These are phyloP conservation scores for Trematomus bernacchii DNA, from an alignment of 2,797 vertebrate species.

Conservation along the genomic window DNA sequence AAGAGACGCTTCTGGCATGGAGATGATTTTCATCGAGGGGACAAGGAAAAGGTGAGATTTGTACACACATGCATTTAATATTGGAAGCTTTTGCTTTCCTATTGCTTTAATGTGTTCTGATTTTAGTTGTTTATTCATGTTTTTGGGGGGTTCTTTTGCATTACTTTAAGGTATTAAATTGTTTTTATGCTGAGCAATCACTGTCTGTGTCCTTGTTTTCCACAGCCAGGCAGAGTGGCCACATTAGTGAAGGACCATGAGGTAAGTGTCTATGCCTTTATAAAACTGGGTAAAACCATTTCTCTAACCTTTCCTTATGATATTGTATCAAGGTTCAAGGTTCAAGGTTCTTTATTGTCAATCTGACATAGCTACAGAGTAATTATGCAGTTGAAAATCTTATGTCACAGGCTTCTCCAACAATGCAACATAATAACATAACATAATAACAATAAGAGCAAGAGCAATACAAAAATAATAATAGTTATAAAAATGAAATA, in stretches of 20 bases:
- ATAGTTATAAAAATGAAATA: no score
- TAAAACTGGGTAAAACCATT: background rate
- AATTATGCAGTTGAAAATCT: no score
- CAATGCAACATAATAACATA: no score
- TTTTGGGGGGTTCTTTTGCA: background rate
- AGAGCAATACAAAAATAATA: no score
- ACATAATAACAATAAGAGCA: no score
- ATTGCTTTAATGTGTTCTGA: background rate
- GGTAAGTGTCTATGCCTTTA: conserved; percentile 81
- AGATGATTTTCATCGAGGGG: conserved; percentile 93
- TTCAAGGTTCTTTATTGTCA: no score
- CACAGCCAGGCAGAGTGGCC: conserved; percentile 94
- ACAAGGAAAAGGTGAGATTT: conserved; percentile 88
- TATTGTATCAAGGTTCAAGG: no score
- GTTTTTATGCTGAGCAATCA: background rate
- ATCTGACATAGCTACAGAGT: no score
- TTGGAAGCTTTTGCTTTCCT: background rate
- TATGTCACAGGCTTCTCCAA: no score
- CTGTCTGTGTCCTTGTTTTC: conserved; percentile 37
- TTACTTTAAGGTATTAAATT: background rate
- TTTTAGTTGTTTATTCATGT: background rate
- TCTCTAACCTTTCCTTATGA: background rate
- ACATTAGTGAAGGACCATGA: conserved; percentile 92
- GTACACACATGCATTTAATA: no score
- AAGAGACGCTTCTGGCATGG: conserved; percentile 98